phyloP scores from a whole-genome alignment of 2,113 vertebrate species.

The Arvicanthis niloticus region DNA sequence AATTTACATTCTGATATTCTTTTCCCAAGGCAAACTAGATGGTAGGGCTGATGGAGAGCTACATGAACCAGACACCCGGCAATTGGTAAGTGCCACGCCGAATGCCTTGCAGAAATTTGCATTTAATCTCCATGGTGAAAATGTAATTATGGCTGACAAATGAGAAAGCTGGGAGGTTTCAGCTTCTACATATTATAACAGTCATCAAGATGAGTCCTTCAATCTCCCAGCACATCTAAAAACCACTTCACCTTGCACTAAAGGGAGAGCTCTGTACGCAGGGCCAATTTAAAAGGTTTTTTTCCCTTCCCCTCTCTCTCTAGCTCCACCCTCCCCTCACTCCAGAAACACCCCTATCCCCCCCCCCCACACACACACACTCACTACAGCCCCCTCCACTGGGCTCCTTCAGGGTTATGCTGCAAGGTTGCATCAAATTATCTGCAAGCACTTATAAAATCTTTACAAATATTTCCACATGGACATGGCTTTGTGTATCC shows the following conservation, averaged over 20 bases:
- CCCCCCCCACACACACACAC: too few species aligned
- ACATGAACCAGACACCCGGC: too few species aligned
- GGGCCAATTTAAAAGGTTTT: neutral
- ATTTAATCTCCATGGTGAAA: neutral
- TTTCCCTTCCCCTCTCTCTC: too few species aligned
- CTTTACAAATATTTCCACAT: neutral
- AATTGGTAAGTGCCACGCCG: neutral
- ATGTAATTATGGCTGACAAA: neutral
- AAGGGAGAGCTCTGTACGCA: neutral
- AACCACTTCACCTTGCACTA: too few species aligned
- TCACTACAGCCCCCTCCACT: too few species aligned
- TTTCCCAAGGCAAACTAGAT: neutral
- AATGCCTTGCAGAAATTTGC: neutral
- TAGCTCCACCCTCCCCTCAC: too few species aligned
- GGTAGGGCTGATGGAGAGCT: neutral
- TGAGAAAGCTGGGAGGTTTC: neutral
- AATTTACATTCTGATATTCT: conserved; percentile 18
- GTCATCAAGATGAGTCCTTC: neutral
- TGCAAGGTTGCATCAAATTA: neutral
- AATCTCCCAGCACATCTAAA: neutral
- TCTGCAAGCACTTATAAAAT: neutral
- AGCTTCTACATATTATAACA: neutral
- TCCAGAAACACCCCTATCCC: too few species aligned
- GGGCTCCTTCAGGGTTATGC: too few species aligned
- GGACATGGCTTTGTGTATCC: neutral